A percentile compares a stretch with the other conserved stretches of the same genome.
Conservation (phyloP, 2,888 invertebrate species). For the Idaea dimidiata region DNA sequence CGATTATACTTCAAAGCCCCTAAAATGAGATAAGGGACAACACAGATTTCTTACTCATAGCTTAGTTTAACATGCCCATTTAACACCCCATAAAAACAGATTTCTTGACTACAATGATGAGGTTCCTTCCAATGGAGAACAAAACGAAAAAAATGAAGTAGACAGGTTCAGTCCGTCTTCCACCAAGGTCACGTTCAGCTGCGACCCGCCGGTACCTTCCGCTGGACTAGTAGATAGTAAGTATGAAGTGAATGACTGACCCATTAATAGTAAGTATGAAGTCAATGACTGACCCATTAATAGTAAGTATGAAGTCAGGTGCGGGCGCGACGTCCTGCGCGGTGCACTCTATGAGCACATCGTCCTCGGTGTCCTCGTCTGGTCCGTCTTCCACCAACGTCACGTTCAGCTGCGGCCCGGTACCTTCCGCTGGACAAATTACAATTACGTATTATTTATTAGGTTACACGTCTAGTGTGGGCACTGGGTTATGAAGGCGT, state of each 20-base stretch:
- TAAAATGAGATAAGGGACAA: too few species aligned
- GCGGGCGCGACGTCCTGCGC: constrained; percentile 56
- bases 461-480: too few species aligned
- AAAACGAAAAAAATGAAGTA: too few species aligned
- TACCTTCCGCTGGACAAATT: constrained; percentile 47
- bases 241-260: constrained; percentile 31
- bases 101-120: too few species aligned
- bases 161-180: constrained; percentile 24
- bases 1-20: too few species aligned
- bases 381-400: constrained; percentile 32
- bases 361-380: constrained; percentile 41
- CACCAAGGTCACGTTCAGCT: constrained; percentile 45
- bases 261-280: constrained; percentile 47
- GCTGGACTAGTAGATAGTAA: constrained; percentile 35
- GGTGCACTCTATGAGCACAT: constrained; percentile 49
- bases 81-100: too few species aligned
- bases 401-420: constrained; percentile 52
- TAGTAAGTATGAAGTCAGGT: constrained; percentile 48
- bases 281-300: constrained; percentile 55
- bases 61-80: too few species aligned
- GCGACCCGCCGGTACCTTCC: constrained; percentile 53
- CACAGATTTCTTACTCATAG: too few species aligned
- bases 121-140: too few species aligned
- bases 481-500: too few species aligned
- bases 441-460: background rate